phyloP scores from a whole-genome alignment of 2,888 invertebrate genomes.

The Andrena trimmerana region DNA sequence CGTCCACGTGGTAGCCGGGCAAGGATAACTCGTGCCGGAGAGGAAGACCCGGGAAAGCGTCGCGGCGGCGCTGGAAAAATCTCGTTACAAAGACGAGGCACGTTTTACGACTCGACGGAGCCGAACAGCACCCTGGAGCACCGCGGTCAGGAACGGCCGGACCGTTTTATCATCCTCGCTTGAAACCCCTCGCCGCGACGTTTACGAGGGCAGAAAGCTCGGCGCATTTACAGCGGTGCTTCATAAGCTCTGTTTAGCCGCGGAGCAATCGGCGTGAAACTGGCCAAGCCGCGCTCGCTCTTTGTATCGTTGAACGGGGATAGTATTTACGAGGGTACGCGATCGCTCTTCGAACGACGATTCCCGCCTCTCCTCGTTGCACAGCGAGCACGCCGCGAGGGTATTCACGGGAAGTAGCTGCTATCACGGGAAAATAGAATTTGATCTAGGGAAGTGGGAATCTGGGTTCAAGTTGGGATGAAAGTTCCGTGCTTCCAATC shows the following conservation, averaged over 20 bases:
- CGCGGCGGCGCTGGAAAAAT: constrained; percentile 45
- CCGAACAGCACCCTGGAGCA: constrained; percentile 45
- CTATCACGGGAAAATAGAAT: background rate
- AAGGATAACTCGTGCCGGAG: background rate
- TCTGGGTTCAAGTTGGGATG: background rate
- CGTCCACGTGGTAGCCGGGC: background rate
- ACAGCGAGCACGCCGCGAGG: too few species aligned
- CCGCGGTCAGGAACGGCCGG: constrained; percentile 27
- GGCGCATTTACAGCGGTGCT: background rate
- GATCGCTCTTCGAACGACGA: constrained; percentile 7
- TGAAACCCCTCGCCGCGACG: constrained; percentile 21
- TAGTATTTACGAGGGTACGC: background rate
- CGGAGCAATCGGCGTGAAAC: constrained; percentile 23
- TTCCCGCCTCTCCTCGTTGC: too few species aligned
- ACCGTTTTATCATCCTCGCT: constrained; percentile 43
- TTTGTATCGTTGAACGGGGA: background rate
- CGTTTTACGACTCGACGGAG: constrained; percentile 58
- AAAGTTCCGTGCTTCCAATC: too few species aligned
- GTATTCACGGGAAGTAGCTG: background rate
- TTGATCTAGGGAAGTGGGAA: background rate
- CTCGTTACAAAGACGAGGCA: constrained; percentile 51
- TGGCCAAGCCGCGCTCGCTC: background rate
- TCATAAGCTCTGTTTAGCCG: constrained; percentile 6
- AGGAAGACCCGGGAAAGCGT: constrained; percentile 17
- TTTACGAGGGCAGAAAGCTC: constrained; percentile 32